Evolutionary conservation across 2,888 invertebrate species (phyloP), one percentile per base, ranked within the genome.

Genomic region (Cinara cedri): DNA sequence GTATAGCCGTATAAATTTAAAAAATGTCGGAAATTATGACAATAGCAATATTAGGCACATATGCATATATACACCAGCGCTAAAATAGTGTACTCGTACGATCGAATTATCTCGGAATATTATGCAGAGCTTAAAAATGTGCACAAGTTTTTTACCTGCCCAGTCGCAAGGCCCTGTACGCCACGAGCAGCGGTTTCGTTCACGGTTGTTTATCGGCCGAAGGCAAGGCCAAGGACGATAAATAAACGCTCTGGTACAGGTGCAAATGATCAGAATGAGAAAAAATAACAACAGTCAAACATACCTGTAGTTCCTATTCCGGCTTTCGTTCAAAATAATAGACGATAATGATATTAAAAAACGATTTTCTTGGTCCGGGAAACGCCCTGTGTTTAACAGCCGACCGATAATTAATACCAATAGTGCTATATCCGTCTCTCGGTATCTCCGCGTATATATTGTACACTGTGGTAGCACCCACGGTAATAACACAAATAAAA

Each of bases 331-430:
- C 19, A 9, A 34, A 68, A 49, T 34, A 34, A 44, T 21, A 13
- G 16, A 66, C n/a, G 26, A 8, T 26, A 26, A 66, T n/a, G 24
- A n/a, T n/a, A n/a, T n/a, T n/a, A n/a, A n/a, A 10, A 46, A 49
- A 4, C n/a, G 21, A 34, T 21, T 11, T 21, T 42, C 71, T 71
- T 16, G 71, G 44, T 71, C 71, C 71, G 71, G 71, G 71, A 71
- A 55, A 71, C 71, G 71, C 71, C 71, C 71, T 71, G 24, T 71
- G 24, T 42, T 70, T 55, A 55, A 70, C 42, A 34, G 34, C 21
- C 70, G 34, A n/a, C n/a, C 34, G 54, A 34, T 54, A 19, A 19
- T 60, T 26, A 26, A 60, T 60, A n/a, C 0, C 54, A 9, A 54
- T 51, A n/a, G n/a, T n/a, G n/a, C n/a, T n/a, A 9, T 51, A n/a